phyloP scores from a whole-genome alignment of 2,888 invertebrate species.

The Pedicia rivosa region DNA sequence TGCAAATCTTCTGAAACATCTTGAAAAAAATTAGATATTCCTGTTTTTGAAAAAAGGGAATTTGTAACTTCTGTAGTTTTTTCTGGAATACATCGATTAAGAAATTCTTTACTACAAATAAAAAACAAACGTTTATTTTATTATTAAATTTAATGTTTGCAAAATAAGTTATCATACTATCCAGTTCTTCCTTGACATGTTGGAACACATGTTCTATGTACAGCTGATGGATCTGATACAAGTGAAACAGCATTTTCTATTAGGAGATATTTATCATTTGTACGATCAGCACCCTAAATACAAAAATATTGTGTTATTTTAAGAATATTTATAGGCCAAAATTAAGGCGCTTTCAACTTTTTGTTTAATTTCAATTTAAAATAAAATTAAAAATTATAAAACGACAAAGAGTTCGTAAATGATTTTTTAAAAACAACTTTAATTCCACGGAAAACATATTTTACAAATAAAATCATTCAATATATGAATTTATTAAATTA shows the following conservation, averaged over 20 bases:
- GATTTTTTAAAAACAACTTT: no score
- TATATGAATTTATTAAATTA: no score
- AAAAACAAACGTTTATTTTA: slow-evolving; percentile 6
- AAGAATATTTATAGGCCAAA: neutral
- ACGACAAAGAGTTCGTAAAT: no score
- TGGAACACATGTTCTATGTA: slow-evolving; percentile 23
- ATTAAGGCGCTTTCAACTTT: no score
- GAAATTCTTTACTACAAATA: slow-evolving; percentile 31
- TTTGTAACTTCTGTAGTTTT: slow-evolving; percentile 21
- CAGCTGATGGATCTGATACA: slow-evolving; percentile 11
- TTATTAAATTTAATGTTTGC: neutral
- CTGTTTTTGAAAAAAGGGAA: slow-evolving; percentile 32
- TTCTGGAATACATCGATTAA: slow-evolving; percentile 37
- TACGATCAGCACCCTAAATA: slow-evolving; percentile 14
- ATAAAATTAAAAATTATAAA: no score
- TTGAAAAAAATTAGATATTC: slow-evolving; percentile 36
- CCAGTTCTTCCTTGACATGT: slow-evolving; percentile 18
- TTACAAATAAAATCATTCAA: no score
- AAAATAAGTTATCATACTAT: slow-evolving; percentile 20
- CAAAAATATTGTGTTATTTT: slow-evolving; percentile 4
- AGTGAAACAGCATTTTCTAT: slow-evolving; percentile 18
- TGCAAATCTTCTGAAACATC: slow-evolving; percentile 43
- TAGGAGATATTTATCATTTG: slow-evolving; percentile 18
- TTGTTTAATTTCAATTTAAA: no score
- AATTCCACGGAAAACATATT: no score